Base-by-base conservation (phyloP, 2,113 vertebrate species). In the Hemiprocne comata region DNA sequence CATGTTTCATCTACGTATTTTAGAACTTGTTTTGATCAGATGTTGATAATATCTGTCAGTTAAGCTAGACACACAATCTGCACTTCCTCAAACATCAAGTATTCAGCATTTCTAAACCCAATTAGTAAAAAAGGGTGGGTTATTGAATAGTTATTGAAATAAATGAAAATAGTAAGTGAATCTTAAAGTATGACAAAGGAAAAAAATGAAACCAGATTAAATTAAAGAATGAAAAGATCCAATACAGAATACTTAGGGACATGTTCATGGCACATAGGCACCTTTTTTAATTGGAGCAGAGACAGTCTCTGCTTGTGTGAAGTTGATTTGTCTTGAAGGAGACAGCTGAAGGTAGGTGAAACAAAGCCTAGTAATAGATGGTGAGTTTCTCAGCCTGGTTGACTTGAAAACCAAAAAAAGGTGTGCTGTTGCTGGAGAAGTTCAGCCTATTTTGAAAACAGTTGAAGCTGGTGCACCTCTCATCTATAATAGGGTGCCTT, bases 261-360 rank as follows among this genome's bases (percentile, higher is more conserved):
- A 2, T 20, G 7, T 34, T 67, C 4, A 3, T 72, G 46, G 40
- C 34, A 9, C 2, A 4, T 1, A 3, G 24, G n/a, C 4, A 26
- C 4, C 26, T 53, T 57, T 69, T 55, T 25, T 57, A 33, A 28
- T 69, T 33, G 11, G 24, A 13, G n/a, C 25, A 40, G 61, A 21
- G 57, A 29, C 17, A 44, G 33, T 15, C 31, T 55, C 71, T 90
- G 62, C 55, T 85, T 57, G 40, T 34, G 38, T 31, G 53, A 38
- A 60, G 24, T 44, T 81, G 34, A 12, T 71, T 31, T 82, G 5
- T 84, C 21, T 79, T 57, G 38, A 51, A 83, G n/a, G 34, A 40
- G 29, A 46, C 15, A 10, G 48, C 10, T 69, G 34, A 74, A 79
- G 53, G 82, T 50, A 44, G 42, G 55, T 64, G 36, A 46, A 36